Conservation (phyloP, 1,140 invertebrate species). For the Drosophila grimshawi region DNA sequence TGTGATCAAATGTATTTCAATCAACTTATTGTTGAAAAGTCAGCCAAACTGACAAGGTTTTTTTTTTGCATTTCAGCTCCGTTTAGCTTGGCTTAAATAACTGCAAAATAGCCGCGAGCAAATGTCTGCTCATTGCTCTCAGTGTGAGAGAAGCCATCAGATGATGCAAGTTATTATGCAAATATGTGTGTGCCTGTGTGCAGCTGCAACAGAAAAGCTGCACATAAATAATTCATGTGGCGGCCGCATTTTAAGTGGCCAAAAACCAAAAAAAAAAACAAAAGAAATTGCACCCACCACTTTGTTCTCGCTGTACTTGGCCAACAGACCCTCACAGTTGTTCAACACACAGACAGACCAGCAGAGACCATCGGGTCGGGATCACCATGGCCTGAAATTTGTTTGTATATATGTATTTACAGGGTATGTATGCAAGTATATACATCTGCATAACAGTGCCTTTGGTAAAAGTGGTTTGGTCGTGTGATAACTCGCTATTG, state of each 20-base stretch:
- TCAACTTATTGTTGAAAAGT: too few relatives aligned
- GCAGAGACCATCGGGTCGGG: background rate
- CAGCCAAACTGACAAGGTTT: background rate
- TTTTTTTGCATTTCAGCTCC: constrained; percentile 33
- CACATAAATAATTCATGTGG: constrained; percentile 32
- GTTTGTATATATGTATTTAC: background rate
- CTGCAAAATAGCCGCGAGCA: background rate
- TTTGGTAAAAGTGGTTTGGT: constrained; percentile 7
- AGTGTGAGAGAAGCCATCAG: constrained; percentile 9
- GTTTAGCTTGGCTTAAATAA: background rate
- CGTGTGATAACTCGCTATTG: constrained; percentile 45
- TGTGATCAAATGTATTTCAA: too few relatives aligned
- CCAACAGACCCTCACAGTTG: constrained; percentile 13
- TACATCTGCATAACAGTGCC: background rate
- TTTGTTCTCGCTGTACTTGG: background rate
- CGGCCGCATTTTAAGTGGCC: constrained; percentile 23
- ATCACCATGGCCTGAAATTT: constrained; percentile 20
- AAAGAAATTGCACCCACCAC: too few relatives aligned
- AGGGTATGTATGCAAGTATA: background rate
- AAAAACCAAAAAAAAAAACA: background rate
- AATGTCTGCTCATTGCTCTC: constrained; percentile 12
- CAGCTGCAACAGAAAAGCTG: constrained; percentile 18
- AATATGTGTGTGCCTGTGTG: constrained; percentile 20
- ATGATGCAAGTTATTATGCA: constrained; percentile 22
- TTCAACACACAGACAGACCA: background rate